Conservation (phyloP, 2,888 invertebrate species). For the Drosophila aldrichi region DNA sequence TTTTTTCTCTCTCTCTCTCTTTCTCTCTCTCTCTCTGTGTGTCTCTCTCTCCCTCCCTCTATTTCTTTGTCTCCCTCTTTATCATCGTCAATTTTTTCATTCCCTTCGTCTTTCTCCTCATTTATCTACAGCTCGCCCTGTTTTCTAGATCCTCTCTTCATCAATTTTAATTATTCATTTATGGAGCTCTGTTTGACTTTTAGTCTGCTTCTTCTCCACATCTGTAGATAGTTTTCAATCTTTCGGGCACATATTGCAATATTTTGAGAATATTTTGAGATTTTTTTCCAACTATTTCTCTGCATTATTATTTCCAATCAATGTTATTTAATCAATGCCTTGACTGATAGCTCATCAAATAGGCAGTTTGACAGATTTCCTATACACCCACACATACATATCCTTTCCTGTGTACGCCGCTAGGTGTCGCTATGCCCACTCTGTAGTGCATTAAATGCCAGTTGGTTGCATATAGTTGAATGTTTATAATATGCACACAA, state of each 20-base stretch:
- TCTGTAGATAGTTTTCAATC: background rate
- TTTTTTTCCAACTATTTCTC: background rate
- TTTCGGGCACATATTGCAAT: background rate
- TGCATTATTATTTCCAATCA: background rate
- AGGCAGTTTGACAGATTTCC: constrained; percentile 32
- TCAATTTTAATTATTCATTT: background rate
- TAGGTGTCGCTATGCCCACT: constrained; percentile 27
- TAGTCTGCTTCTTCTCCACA: background rate
- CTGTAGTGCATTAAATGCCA: constrained; percentile 46
- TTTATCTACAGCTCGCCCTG: background rate
- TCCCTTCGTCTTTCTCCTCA: background rate
- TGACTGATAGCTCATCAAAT: constrained; percentile 17
- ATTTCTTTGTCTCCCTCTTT: background rate
- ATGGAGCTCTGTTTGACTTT: background rate
- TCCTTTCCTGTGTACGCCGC: background rate
- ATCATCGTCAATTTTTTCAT: too few relatives aligned
- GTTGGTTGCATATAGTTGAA: constrained; percentile 74
- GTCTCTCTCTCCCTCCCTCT: background rate
- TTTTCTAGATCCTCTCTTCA: background rate
- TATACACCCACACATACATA: background rate
- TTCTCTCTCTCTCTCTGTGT: background rate
- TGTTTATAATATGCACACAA: constrained; percentile 76
- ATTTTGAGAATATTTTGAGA: background rate
- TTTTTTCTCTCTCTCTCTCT: background rate
- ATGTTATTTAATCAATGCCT: constrained; percentile 34